Base-by-base conservation (phyloP, 1,140 invertebrate species). In the Hyposmocoma kahamanoa region DNA sequence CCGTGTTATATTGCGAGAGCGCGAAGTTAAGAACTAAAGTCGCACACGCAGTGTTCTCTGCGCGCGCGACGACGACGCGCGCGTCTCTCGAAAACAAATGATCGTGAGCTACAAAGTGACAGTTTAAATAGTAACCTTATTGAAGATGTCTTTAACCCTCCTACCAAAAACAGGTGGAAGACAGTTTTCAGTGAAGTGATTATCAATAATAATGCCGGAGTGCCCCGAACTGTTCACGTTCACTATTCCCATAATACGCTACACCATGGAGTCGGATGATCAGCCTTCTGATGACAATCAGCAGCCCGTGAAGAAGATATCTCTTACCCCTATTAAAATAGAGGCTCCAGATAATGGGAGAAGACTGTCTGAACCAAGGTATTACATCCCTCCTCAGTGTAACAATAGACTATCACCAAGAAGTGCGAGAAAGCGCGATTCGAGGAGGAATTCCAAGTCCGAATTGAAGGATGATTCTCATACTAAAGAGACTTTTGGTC, bases 351-450 rank as follows among this genome's bases (percentile, higher is more conserved):
- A 84, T 10, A 61, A 56, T 30, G 80, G 76, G 0, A 67, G 82
- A 32, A 52, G 82, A 13, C 49, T 67, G 21, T 85, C 82, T 1
- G 80, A 83, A 49, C 82, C 82, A 0, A 72, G 67, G 48, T 76
- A 81, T 53, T 81, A 81, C 49, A 81, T 81, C 38, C 80, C 82
- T 1, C 82, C 82, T 20, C 82, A 85, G 59, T 85, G 82, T 47
- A 84, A 70, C 38, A 85, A 85, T 57, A 71, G 64, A 56, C 58
- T 85, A 3, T 85, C 82, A 2, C 82, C 82, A 0, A 64, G 80
- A 19, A 81, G 69, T 49, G 82, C 82, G 21, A 71, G 82, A 21
- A 80, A 74, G 58, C 62, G 68, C 22, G 78, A 84, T 22, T 58
- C 68, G 3, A 67, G 65, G 43, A 65, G 75, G 22, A 79, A 75